phyloP scores from a whole-genome alignment of 64 coral and sea anemone genomes.

The Pachyseris speciosa region DNA sequence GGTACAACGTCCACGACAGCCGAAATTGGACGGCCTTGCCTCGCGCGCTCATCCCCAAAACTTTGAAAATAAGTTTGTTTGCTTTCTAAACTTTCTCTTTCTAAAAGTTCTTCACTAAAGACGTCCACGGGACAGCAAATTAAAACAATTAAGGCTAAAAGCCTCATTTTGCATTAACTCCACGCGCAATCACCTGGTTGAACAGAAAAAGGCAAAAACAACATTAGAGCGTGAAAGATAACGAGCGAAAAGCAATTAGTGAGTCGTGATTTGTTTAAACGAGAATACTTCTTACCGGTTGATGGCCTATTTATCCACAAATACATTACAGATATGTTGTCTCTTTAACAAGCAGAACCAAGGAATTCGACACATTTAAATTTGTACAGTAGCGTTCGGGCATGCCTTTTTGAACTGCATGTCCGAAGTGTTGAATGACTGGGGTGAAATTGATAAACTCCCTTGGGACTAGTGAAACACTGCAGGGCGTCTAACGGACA shows the following conservation, averaged over 20 bases:
- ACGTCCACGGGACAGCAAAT: background rate
- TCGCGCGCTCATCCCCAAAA: conserved; percentile 49
- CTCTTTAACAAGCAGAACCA: background rate
- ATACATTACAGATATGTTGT: background rate
- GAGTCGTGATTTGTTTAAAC: conserved; percentile 55
- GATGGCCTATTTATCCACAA: conserved; percentile 6
- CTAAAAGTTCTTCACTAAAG: conserved; percentile 12
- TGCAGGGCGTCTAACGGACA: conserved; percentile 58
- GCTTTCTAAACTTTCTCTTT: conserved; percentile 20
- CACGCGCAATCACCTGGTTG: conserved; percentile 35
- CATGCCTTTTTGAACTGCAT: conserved; percentile 21
- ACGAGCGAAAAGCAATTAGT: conserved; percentile 73
- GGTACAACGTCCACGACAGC: conserved; percentile 71
- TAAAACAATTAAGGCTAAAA: conserved; percentile 39
- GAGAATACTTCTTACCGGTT: conserved; percentile 48
- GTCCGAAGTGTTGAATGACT: background rate
- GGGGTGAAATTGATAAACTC: conserved; percentile 54
- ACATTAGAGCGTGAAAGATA: conserved; percentile 60
- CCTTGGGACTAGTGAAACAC: conserved; percentile 63
- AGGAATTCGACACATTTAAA: conserved; percentile 18
- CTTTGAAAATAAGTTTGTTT: conserved; percentile 43
- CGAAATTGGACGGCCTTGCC: conserved; percentile 71
- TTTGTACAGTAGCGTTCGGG: background rate
- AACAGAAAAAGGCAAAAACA: conserved; percentile 38
- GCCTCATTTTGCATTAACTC: conserved; percentile 25